Conservation (phyloP, 2,888 invertebrate species). For the Laothoe populi region DNA sequence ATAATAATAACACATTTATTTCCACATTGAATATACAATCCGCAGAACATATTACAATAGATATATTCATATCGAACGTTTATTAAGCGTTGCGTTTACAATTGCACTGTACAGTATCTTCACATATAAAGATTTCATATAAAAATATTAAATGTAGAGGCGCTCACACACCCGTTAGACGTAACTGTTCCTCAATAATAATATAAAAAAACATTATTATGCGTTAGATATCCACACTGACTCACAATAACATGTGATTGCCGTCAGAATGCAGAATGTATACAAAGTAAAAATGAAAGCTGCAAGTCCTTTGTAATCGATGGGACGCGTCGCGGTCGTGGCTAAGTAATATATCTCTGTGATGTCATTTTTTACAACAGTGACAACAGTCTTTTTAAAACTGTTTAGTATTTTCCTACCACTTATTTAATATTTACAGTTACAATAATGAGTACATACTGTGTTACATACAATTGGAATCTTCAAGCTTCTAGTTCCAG, state of each 20-base stretch:
- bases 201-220: constrained; percentile 36
- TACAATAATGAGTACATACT: constrained; percentile 36
- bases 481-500: not conserved
- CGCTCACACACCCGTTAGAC: constrained; percentile 17
- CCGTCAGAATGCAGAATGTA: constrained; percentile 20
- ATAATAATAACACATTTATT: constrained; percentile 69
- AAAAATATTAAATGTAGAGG: constrained; percentile 47
- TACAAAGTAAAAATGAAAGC: constrained; percentile 14
- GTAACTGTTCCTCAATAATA: constrained; percentile 36
- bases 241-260: constrained; percentile 24
- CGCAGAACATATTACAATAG: constrained; percentile 57
- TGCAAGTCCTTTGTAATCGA: constrained; percentile 11
- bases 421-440: constrained; percentile 34
- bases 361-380: constrained; percentile 53
- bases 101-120: constrained; percentile 36
- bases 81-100: constrained; percentile 35
- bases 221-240: constrained; percentile 30
- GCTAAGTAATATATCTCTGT: constrained; percentile 41
- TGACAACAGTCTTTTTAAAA: constrained; percentile 70
- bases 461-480: constrained; percentile 28
- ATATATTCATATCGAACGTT: constrained; percentile 32
- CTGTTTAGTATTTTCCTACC: constrained; percentile 40
- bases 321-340: not conserved
- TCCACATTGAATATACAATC: constrained; percentile 67
- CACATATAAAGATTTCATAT: constrained; percentile 43